These are phyloP conservation scores for Cryptophagus acutangulus DNA, from an alignment of 2,888 invertebrate species.

Conservation along the genomic window DNA sequence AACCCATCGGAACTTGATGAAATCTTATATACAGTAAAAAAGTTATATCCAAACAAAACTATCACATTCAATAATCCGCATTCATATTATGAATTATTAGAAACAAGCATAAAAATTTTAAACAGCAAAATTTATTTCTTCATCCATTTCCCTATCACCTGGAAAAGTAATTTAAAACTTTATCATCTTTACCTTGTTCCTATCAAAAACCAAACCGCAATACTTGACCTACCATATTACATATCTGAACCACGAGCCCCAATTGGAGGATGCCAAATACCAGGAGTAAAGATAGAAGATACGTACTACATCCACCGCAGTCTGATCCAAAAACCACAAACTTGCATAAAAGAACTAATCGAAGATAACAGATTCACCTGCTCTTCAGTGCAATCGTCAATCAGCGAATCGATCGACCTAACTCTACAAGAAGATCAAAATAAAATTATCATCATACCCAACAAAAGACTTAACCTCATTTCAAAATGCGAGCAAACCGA, in stretches of 20 bases:
- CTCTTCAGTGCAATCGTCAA: neutral
- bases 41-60: neutral
- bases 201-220: neutral
- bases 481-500: too few species aligned
- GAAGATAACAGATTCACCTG: neutral
- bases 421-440: neutral
- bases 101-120: neutral
- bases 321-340: too few species aligned
- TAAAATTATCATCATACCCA: neutral
- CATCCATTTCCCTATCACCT: neutral
- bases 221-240: neutral
- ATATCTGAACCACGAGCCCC: neutral
- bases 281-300: neutral
- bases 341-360: neutral
- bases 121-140: neutral
- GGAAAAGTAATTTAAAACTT: too few species aligned
- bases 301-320: too few species aligned
- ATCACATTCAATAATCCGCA: neutral
- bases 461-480: too few species aligned
- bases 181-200: conserved; percentile 1
- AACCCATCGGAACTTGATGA: neutral
- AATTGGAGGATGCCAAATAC: neutral
- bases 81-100: conserved; percentile 2
- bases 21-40: neutral
- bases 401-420: neutral